Percentiles rank a stretch among this genome's conserved stretches.
Evolutionary conservation across 2,888 invertebrate genomes (phyloP).

Genomic region (Sarcophaga caerulescens): DNA sequence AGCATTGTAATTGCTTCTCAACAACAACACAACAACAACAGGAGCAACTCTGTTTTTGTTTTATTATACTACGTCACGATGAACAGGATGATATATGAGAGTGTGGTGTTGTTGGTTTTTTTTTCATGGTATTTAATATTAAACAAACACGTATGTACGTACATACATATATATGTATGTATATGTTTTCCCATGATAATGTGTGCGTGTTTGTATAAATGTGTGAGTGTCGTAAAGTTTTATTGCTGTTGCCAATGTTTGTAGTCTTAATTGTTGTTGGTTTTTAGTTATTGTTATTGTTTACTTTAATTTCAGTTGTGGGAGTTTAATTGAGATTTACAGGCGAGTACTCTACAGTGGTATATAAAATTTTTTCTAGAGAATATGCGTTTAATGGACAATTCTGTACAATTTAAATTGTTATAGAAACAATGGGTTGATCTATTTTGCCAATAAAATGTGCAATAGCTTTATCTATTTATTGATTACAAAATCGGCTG

Average conservation of each 20-base stretch:
- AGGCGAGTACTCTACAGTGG: conserved; percentile 9
- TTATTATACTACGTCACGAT: conserved; percentile 27
- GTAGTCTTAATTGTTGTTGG: conserved; percentile 17
- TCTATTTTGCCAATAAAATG: too few relatives aligned
- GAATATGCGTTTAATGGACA: background rate
- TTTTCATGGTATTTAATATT: too few relatives aligned
- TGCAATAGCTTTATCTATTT: too few relatives aligned
- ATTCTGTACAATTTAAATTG: background rate
- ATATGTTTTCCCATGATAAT: too few relatives aligned
- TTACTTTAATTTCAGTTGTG: background rate
- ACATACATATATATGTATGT: too few relatives aligned
- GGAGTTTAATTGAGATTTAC: conserved; percentile 38
- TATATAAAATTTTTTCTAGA: background rate
- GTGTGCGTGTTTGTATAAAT: too few relatives aligned
- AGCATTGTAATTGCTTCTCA: conserved; percentile 40
- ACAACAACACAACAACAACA: background rate
- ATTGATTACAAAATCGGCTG: too few relatives aligned
- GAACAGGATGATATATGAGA: background rate
- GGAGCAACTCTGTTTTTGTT: background rate
- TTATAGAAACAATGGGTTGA: too few relatives aligned
- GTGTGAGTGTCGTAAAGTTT: too few relatives aligned
- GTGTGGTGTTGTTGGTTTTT: too few relatives aligned
- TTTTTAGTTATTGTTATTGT: conserved; percentile 21
- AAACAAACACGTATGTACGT: too few relatives aligned
- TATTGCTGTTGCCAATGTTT: conserved; percentile 7